Evolutionary conservation across 1,140 invertebrate genomes (phyloP), one percentile per base, ranked within the genome.

Genomic region (Brachystomella parvula): DNA sequence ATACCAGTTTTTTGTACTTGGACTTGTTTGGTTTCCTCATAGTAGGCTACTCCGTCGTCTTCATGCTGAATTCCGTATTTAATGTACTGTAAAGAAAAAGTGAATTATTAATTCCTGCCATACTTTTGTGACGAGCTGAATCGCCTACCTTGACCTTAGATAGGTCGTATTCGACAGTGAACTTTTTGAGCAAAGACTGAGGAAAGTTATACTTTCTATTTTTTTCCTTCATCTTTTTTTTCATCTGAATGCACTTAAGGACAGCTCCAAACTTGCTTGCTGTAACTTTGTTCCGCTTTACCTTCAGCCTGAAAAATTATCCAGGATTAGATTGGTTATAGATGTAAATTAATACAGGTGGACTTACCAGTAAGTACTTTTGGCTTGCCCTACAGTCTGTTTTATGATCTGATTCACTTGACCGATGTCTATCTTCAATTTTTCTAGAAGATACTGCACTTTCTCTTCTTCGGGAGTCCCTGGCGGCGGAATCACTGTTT

Each of bases 11-110:
- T 15, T 3, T 2, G 15, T 28, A 63, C 61, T 49, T 30, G 29
- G 3, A 3, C 1, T n/a, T 17, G 3, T 30, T n/a, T 63, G 2
- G 28, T 24, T 15, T 47, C 9, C 30, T 63, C 47, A 30, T 44
- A 63, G 1, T 3, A 2, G 0, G 31, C 1, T 29, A 63, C 53
- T 12, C 24, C 61, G 19, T 63, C 61, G 1, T 53, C 12, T 32
- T 63, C 47, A 24, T 63, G 61, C 2, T 35, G 1, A 3, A 49
- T 53, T 32, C 61, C 61, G 26, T 47, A 63, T 6, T 29, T n/a
- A 1, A 31, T 29, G 3, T 39, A 21, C 61, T 63, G 29, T n/a
- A 28, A 49, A 63, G 2, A 63, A 30, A 26, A 9, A 26, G 17
- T 3, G n/a, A 26, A 28, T 59, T 28, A 59, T 28, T 30, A 59